A percentile compares a stretch with the other conserved stretches of the same genome.
These are phyloP conservation scores for Eristalis tenax DNA, from an alignment of 2,888 invertebrate species.

Conservation along the genomic window DNA sequence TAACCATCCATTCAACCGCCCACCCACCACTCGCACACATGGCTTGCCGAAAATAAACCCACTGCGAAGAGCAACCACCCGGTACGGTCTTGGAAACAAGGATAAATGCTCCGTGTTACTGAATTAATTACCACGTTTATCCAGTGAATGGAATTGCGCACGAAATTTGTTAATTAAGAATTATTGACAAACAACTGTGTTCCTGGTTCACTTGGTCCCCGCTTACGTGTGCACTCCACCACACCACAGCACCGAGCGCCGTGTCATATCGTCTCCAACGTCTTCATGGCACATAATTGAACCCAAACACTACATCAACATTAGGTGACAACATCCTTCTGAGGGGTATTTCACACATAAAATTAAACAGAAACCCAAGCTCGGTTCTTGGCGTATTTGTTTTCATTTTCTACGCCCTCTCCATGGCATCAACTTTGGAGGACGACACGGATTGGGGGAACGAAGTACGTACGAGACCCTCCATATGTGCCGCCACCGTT, in stretches of 20 bases:
- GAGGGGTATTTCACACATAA: constrained; percentile 24
- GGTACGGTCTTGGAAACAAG: background rate
- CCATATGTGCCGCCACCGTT: constrained; percentile 19
- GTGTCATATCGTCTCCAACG: constrained; percentile 1
- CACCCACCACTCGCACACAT: background rate
- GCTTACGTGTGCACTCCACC: background rate
- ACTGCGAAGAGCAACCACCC: background rate
- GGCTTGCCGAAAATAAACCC: constrained; percentile 16
- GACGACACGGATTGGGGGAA: background rate
- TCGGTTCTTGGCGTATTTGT: constrained; percentile 12
- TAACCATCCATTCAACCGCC: background rate
- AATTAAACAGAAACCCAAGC: constrained; percentile 26
- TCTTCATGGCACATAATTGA: constrained; percentile 39
- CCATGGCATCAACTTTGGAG: too few species aligned
- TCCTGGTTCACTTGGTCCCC: background rate
- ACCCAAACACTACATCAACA: constrained; percentile 13
- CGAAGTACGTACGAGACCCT: constrained; percentile 24
- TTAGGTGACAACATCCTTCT: constrained; percentile 55
- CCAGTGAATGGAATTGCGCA: constrained; percentile 33
- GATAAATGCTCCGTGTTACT: constrained; percentile 3
- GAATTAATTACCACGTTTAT: constrained; percentile 38
- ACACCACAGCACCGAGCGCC: background rate
- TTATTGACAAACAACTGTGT: constrained; percentile 42
- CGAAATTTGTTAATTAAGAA: constrained; percentile 53
- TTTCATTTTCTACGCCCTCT: constrained; percentile 17